Conservation (phyloP, 2,797 vertebrate genomes). For the Amniataba percoides region DNA sequence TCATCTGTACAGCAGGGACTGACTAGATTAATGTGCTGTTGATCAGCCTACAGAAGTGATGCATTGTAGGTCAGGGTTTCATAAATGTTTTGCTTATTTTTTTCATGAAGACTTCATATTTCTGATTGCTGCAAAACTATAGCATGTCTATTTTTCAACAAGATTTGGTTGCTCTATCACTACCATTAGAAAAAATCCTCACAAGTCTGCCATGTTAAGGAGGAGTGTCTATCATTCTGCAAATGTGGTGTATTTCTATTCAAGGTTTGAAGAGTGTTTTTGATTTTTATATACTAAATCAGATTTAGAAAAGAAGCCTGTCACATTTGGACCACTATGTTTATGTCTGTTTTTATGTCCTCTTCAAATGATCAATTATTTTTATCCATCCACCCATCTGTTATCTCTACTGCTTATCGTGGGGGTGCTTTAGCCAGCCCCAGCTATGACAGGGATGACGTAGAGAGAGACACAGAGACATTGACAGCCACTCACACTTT, state of each 20-base stretch:
- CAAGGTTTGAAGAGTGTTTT: neutral
- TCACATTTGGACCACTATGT: neutral
- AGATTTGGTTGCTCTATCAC: neutral
- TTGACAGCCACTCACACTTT: no score
- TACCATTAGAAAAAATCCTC: neutral
- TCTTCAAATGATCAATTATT: neutral
- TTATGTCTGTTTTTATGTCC: no score
- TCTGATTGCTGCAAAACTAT: constrained; percentile 5
- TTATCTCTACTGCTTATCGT: no score
- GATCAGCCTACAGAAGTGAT: neutral
- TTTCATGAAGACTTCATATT: neutral
- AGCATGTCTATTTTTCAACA: constrained; percentile 9
- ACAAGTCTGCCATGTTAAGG: neutral
- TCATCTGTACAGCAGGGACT: constrained; percentile 86
- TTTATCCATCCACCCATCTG: neutral
- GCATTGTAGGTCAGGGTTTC: constrained; percentile 3
- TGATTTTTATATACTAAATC: neutral
- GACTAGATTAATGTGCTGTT: constrained; percentile 50
- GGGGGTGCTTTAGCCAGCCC: no score
- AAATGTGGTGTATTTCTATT: constrained; percentile 1
- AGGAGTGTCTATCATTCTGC: neutral
- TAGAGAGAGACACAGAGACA: no score
- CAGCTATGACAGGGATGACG: no score
- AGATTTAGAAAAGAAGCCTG: neutral
- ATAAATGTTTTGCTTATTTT: neutral